A percentile compares a stretch with the other conserved stretches of the same genome.
phyloP scores from a whole-genome alignment of 2,113 vertebrate species.

The Chrysemys picta region DNA sequence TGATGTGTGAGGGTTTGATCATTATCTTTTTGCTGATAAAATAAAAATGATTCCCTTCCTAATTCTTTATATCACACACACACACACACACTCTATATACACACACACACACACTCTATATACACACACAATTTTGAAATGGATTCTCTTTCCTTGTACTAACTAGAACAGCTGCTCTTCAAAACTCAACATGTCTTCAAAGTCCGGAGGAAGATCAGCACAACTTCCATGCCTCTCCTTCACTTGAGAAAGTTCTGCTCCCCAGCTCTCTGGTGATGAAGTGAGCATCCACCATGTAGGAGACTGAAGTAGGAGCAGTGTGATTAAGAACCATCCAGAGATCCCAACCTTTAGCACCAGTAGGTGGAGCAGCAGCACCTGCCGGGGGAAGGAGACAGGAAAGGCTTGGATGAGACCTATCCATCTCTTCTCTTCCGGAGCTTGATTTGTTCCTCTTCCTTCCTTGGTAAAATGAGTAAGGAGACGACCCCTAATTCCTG shows the following conservation, averaged over 20 bases:
- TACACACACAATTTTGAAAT: accelerated
- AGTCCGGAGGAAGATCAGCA: not conserved
- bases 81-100: too few relatives aligned
- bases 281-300: not conserved
- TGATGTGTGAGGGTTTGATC: not conserved
- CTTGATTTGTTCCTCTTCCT: not conserved
- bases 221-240: not conserved
- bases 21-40: not conserved
- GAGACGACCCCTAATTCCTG: slow-evolving; percentile 9
- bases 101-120: accelerated
- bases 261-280: not conserved
- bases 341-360: not conserved
- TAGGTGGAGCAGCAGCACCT: not conserved
- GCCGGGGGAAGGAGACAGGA: not conserved
- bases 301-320: not conserved
- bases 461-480: not conserved
- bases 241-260: not conserved
- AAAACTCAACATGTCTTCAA: not conserved
- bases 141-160: not conserved
- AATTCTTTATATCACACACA: too few relatives aligned
- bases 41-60: not conserved
- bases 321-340: not conserved
- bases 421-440: not conserved
- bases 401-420: not conserved
- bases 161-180: not conserved